Evolutionary conservation across 2,113 vertebrate genomes (phyloP).

Genomic region (Acanthochromis polyacanthus): DNA sequence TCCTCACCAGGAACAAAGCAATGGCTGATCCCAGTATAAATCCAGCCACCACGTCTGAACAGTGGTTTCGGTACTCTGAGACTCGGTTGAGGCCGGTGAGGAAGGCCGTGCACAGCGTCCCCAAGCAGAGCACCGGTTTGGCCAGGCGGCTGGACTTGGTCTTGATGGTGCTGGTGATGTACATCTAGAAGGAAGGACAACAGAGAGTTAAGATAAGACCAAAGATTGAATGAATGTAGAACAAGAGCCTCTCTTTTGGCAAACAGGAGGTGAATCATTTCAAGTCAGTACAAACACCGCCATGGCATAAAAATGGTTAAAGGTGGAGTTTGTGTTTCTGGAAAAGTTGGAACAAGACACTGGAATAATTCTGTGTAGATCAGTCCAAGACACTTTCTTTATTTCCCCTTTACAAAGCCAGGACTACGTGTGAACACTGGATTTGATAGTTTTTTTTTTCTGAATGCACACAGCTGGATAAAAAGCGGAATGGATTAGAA

Average conservation of each 20-base stretch:
- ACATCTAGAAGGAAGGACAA: conserved; percentile 89
- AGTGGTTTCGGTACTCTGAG: conserved; percentile 98
- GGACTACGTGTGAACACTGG: no score
- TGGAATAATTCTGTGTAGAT: no score
- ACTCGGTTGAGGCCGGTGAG: conserved; percentile 95
- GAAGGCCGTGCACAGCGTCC: conserved; percentile 95
- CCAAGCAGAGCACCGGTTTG: conserved; percentile 95
- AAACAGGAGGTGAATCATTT: conserved; percentile 9
- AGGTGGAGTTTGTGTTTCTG: no score
- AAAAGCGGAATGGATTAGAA: no score
- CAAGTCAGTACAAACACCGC: conserved; percentile 8
- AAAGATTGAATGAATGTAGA: background rate
- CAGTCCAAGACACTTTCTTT: no score
- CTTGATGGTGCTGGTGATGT: conserved; percentile 99
- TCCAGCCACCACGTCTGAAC: conserved; percentile 95
- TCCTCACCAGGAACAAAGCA: conserved; percentile 94
- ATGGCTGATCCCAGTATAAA: conserved; percentile 94
- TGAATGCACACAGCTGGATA: no score
- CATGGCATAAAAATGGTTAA: no score
- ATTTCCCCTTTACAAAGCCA: no score
- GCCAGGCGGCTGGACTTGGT: conserved; percentile 97
- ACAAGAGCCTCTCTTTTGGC: background rate
- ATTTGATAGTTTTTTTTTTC: no score
- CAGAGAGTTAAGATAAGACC: background rate
- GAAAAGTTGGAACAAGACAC: no score